Evolutionary conservation across 1,140 invertebrate species (phyloP), one percentile per base, ranked within the genome.

Genomic region (Zaprionus kolodkinae): DNA sequence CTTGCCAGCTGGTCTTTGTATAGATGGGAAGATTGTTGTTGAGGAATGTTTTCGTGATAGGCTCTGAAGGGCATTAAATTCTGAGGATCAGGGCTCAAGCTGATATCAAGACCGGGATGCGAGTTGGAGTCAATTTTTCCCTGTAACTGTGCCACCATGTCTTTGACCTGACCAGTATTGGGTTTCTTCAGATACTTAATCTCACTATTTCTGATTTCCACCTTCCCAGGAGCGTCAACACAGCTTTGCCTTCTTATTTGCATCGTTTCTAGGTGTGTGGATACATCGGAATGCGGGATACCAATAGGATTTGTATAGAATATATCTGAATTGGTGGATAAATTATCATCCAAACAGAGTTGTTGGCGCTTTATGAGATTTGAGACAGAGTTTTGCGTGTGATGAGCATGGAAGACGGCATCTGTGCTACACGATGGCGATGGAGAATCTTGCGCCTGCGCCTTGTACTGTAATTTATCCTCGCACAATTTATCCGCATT

Each of bases 91-190:
- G 25, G 33, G 38, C 40, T 57, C 11, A 38, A 7, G 94, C 71
- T 93, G 93, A 93, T 5, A 91, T 93, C 79, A 93, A 93, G 6
- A 2, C 33, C 36, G 40, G 33, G 35, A 35, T 75, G 75, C 6
- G 25, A n/a, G 13, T 69, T 87, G 7, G 67, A 67, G 38, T 86
- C 72, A 13, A 94, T 94, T 71, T 94, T 94, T 17, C 92, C 88
- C 89, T 94, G 94, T 35, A 85, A 79, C 74, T 94, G 94, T 35
- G 93, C 87, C 21, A 90, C 86, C 76, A 90, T 79, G 15, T 86
- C 79, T 13, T 76, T 72, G 2, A 90, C 86, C 52, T 90, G 86
- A 1, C 81, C 76, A 6, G 57, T 69, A 59, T 72, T 81, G 0
- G 84, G 92, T 88, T 93, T 94, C 59, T 87, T 93, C 1, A 91